Evolutionary conservation across 1,140 invertebrate species (phyloP), one percentile per base, ranked within the genome.

Genomic region (Hylyphantes graminicola): DNA sequence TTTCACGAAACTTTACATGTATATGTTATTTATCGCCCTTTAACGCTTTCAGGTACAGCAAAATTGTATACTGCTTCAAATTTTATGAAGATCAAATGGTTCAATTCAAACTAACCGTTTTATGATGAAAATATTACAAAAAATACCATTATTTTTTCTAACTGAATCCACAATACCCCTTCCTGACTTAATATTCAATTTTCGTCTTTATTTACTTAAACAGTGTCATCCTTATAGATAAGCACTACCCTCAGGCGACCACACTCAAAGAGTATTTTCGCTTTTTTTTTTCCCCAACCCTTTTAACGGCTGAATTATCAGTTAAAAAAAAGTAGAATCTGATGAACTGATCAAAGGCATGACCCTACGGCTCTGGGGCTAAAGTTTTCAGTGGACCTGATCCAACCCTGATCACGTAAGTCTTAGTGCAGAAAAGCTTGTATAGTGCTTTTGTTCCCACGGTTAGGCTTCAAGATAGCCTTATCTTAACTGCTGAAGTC

Each of bases 341-440:
- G 79, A 81, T 81, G 65, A 81, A 81, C 68, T 81, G 35, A 81
- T 81, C 79, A 81, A 63, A 81, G 15, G 8, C 21, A 12, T 17
- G 13, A 12, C 48, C 17, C 7, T 19, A 13, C 6, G 50, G n/a
- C 79, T 35, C 53, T 7, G 65, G 17, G 77, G 51, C 63, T 50
- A 3, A 17, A 19, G 21, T 63, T 72, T 48, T 73, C 73, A 73
- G 51, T 21, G n/a, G 67, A 59, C 53, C 63, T 68, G 73, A 81
- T 81, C 79, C n/a, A 13, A 55, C 50, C 53, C 63, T 68, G 73
- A 81, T 81, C 79, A 81, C 79, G 79, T 81, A 81, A 50, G 15
- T 54, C 61, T 81, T 81, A 51, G 55, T 65, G 54, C 9, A 80
- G 17, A 81, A 81, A 81, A 67, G 65, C 48, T 63, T 50, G 55